Conservation (phyloP, 1,140 invertebrate genomes). For the Cardiocondyla obscurior region DNA sequence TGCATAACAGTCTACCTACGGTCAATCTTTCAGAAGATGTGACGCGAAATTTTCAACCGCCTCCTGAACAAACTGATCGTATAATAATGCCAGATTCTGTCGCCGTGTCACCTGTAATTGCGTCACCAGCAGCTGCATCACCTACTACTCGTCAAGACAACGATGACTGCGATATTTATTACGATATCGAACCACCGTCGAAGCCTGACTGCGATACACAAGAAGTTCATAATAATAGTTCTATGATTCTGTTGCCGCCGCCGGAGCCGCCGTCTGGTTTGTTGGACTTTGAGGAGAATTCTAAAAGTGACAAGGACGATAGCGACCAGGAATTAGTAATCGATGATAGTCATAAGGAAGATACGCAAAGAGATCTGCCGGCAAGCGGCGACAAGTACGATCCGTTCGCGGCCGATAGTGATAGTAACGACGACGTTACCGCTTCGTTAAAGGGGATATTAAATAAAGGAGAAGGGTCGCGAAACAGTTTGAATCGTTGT, state of each 20-base stretch:
- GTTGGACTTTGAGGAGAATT: slow-evolving; percentile 82
- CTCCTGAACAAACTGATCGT: background rate
- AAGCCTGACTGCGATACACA: slow-evolving; percentile 69
- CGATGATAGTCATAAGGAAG: slow-evolving; percentile 85
- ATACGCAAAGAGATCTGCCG: slow-evolving; percentile 64
- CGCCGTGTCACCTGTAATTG: background rate
- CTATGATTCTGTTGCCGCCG: slow-evolving; percentile 78
- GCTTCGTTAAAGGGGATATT: slow-evolving; percentile 7
- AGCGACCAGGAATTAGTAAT: slow-evolving; percentile 88
- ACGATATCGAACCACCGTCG: slow-evolving; percentile 76
- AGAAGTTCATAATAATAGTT: slow-evolving; percentile 60
- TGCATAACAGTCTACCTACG: slow-evolving; percentile 42
- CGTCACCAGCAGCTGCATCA: background rate
- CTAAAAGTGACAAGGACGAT: slow-evolving; percentile 84
- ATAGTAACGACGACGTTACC: slow-evolving; percentile 76
- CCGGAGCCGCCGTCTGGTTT: slow-evolving; percentile 85
- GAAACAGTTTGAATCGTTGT: slow-evolving; percentile 50
- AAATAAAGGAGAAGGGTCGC: slow-evolving; percentile 56
- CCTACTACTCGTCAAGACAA: slow-evolving; percentile 56
- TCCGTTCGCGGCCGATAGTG: slow-evolving; percentile 85
- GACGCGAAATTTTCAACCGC: slow-evolving; percentile 11
- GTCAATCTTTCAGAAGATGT: slow-evolving; percentile 51
- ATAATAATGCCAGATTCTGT: background rate
- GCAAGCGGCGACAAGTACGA: slow-evolving; percentile 87
- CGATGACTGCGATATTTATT: slow-evolving; percentile 81